Evolutionary conservation across 2,113 vertebrate species (phyloP).

Genomic region (Chrysochloris asiatica): DNA sequence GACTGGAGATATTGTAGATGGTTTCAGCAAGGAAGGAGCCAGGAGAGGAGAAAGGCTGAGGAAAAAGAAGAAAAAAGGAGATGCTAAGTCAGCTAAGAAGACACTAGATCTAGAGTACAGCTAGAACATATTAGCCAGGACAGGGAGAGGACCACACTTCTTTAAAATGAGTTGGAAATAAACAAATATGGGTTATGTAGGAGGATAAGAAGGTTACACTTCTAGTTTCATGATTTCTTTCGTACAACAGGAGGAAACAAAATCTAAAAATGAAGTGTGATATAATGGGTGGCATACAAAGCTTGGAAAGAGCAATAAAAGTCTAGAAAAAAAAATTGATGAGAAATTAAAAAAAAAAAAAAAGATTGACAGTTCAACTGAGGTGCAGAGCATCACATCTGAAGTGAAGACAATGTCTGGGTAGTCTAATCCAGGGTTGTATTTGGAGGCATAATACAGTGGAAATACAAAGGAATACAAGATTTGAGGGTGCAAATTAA

Average conservation of each 20-base stretch:
- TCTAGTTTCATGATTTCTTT: constrained; percentile 7
- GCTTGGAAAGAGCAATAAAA: constrained; percentile 1
- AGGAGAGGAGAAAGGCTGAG: neutral
- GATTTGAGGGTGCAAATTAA: neutral
- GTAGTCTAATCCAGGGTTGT: neutral
- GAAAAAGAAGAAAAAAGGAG: neutral
- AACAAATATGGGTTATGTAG: neutral
- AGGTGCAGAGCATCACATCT: neutral
- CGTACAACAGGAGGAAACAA: neutral
- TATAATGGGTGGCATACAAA: neutral
- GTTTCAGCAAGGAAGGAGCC: neutral
- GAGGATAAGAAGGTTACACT: neutral
- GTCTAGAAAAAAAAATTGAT: neutral
- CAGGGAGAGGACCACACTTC: neutral
- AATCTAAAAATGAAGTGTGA: neutral
- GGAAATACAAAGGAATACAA: constrained; percentile 24
- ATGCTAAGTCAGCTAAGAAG: neutral
- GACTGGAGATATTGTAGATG: neutral
- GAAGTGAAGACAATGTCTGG: neutral
- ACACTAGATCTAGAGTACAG: neutral
- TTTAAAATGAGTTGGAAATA: neutral
- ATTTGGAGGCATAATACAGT: neutral
- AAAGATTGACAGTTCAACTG: neutral
- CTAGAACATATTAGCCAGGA: neutral
- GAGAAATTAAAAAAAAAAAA: neutral